phyloP scores from a whole-genome alignment of 2,888 invertebrate species.

The Kryphioiulus occultus region DNA sequence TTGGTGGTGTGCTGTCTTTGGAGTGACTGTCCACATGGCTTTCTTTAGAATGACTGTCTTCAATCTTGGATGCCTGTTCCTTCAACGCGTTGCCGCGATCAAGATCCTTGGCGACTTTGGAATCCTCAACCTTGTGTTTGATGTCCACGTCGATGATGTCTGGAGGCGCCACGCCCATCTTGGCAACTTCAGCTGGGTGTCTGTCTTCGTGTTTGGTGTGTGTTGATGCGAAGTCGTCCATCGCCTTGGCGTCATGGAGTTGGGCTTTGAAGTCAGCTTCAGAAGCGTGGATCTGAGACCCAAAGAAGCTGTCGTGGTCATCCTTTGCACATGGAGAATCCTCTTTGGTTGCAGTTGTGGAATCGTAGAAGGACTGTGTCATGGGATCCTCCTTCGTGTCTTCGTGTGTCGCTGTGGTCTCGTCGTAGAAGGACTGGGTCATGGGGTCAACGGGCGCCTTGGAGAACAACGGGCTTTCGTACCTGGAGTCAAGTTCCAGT shows the following conservation, averaged over 20 bases:
- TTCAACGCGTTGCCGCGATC: not conserved
- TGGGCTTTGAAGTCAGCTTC: not conserved
- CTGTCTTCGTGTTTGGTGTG: slow-evolving; percentile 42
- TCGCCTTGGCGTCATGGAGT: slow-evolving; percentile 47
- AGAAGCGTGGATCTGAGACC: not conserved
- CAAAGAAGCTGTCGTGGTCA: not conserved
- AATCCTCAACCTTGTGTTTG: not conserved
- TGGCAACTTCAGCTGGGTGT: not conserved
- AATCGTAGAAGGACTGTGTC: slow-evolving; percentile 54
- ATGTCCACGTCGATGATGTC: slow-evolving; percentile 47
- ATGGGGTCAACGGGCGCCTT: slow-evolving; percentile 52
- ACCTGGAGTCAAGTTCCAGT: not conserved
- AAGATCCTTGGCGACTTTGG: not conserved
- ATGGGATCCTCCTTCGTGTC: slow-evolving; percentile 51
- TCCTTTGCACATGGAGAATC: not conserved
- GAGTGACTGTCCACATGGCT: not conserved
- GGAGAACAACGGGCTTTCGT: not conserved
- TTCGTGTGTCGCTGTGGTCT: slow-evolving; percentile 47
- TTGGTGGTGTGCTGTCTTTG: not conserved
- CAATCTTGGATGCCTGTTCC: not conserved
- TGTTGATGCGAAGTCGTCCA: slow-evolving; percentile 49
- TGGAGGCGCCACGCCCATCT: not conserved
- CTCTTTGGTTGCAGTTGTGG: slow-evolving; percentile 37
- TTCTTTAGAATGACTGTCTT: not conserved
- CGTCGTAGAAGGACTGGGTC: slow-evolving; percentile 54